Percentiles rank a stretch among this genome's conserved stretches.
Evolutionary conservation across 1,140 invertebrate species (phyloP).

Genomic region (Achatina immaculata): DNA sequence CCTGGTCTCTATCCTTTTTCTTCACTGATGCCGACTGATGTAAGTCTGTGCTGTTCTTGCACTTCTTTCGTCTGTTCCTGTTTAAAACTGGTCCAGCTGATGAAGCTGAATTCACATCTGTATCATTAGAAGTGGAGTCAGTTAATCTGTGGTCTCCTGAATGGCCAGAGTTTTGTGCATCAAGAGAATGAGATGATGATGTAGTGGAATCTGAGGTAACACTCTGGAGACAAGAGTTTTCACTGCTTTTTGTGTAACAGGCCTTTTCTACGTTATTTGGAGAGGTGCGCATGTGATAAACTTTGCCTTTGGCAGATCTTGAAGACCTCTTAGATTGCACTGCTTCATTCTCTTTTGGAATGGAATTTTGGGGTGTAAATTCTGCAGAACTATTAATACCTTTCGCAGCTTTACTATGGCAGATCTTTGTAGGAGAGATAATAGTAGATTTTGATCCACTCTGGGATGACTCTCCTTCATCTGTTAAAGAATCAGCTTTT

Average conservation of each 20-base stretch:
- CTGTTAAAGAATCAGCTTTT: background rate
- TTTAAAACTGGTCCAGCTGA: background rate
- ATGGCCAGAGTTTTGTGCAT: background rate
- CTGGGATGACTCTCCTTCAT: background rate
- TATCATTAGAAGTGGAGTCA: background rate
- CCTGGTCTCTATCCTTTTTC: background rate
- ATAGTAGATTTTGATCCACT: background rate
- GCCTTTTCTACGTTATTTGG: background rate
- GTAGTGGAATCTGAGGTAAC: background rate
- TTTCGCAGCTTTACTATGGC: background rate
- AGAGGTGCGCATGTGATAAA: conserved; percentile 15
- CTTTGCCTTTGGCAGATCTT: background rate
- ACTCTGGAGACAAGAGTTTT: background rate
- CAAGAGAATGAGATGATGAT: background rate
- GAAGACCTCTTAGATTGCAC: background rate
- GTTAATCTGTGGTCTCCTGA: background rate
- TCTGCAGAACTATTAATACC: background rate
- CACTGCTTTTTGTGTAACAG: background rate
- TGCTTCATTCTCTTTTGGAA: background rate
- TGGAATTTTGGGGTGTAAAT: background rate
- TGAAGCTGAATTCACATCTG: background rate
- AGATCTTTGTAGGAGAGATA: background rate
- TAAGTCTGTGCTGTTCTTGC: background rate
- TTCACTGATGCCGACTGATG: background rate
- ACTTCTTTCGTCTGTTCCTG: background rate